Evolutionary conservation across 2,113 vertebrate genomes (phyloP).

Genomic region (Donacobius atricapilla): DNA sequence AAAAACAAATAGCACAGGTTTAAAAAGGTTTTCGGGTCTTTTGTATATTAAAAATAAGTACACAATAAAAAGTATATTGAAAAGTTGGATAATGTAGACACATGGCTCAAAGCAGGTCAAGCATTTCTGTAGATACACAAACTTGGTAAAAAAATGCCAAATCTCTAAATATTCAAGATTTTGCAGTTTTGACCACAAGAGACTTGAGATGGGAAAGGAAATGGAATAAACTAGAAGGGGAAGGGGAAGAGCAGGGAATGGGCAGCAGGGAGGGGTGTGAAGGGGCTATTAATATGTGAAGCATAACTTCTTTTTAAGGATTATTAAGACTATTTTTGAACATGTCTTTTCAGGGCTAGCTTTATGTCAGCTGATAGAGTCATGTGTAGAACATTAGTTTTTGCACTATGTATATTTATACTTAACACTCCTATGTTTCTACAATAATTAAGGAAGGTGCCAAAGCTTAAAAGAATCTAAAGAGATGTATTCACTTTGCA

Average conservation of each 20-base stretch:
- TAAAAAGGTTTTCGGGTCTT: not conserved
- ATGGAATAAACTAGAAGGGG: fast-evolving
- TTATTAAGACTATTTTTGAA: not conserved
- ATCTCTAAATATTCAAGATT: not conserved
- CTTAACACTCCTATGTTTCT: not conserved
- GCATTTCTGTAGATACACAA: not conserved
- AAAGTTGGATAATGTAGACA: not conserved
- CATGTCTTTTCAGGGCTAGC: not conserved
- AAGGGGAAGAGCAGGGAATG: not conserved
- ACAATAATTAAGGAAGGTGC: not conserved
- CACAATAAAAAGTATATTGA: not conserved
- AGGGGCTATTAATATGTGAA: not conserved
- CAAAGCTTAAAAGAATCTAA: not conserved
- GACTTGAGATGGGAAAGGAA: not conserved
- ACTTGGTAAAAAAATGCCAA: not conserved
- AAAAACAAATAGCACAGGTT: not conserved
- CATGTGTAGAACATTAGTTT: not conserved
- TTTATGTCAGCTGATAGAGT: not conserved
- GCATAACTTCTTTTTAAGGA: not conserved
- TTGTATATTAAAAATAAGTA: not conserved
- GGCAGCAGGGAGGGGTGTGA: not conserved
- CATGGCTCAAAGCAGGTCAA: fast-evolving
- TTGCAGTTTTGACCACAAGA: not conserved
- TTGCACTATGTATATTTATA: fast-evolving
- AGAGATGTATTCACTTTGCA: not conserved